phyloP scores from a whole-genome alignment of 2,113 vertebrate species.

The Helogale parvula region DNA sequence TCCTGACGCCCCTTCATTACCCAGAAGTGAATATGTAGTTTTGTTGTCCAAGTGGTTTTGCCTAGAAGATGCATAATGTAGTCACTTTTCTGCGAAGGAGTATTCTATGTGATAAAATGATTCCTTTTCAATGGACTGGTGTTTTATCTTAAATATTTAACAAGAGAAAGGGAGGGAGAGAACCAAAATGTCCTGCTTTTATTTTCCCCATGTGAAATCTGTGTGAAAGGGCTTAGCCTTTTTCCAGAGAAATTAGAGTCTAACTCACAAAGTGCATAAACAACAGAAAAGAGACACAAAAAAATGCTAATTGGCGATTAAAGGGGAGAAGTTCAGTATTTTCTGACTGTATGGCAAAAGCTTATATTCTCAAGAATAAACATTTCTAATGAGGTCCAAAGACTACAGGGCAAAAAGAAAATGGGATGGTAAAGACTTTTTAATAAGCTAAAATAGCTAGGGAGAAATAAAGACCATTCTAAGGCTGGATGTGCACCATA shows the following conservation, averaged over 20 bases:
- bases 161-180: background rate
- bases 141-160: constrained; percentile 64
- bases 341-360: constrained; percentile 54
- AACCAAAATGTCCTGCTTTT: background rate
- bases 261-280: background rate
- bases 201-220: background rate
- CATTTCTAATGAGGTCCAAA: constrained; percentile 75
- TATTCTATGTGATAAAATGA: background rate
- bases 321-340: constrained; percentile 38
- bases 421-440: constrained; percentile 66
- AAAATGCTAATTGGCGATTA: constrained; percentile 66
- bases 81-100: constrained; percentile 34
- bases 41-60: background rate
- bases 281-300: constrained; percentile 45
- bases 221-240: constrained; percentile 27
- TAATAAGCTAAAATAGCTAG: constrained; percentile 68
- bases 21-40: background rate
- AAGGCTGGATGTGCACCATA: background rate
- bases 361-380: constrained; percentile 67
- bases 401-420: constrained; percentile 71
- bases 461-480: constrained; percentile 59
- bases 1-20: background rate
- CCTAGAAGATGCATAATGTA: background rate
- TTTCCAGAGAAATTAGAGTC: background rate
- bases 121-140: constrained; percentile 25